phyloP scores from a whole-genome alignment of 92 coral and sea anemone genomes.

The Meandrina meandrites region DNA sequence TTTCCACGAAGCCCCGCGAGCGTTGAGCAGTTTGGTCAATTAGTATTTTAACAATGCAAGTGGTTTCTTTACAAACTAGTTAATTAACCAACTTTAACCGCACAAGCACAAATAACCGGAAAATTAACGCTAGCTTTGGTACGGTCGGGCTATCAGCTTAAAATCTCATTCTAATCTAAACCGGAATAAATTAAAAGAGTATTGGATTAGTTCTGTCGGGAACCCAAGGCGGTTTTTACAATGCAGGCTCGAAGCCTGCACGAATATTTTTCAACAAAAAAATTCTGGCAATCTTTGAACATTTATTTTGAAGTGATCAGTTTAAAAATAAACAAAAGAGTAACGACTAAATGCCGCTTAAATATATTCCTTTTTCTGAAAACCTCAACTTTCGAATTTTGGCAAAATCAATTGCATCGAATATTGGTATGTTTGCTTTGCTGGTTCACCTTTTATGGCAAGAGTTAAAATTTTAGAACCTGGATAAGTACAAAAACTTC shows the following conservation, averaged over 20 bases:
- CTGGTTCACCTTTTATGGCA: background rate
- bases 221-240: background rate
- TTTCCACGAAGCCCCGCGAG: background rate
- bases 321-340: background rate
- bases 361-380: background rate
- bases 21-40: background rate
- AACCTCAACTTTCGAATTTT: background rate
- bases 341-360: background rate
- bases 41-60: background rate
- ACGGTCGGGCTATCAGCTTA: background rate
- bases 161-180: background rate
- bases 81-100: background rate
- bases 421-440: background rate
- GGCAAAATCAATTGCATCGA: background rate
- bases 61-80: background rate
- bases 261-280: background rate
- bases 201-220: background rate
- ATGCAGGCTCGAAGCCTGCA: background rate
- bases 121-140: slow-evolving; percentile 1
- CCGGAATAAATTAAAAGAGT: background rate
- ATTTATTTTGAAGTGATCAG: background rate
- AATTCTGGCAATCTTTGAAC: background rate
- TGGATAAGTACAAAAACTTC: background rate
- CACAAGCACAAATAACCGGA: background rate
- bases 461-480: background rate